phyloP scores from a whole-genome alignment of 2,113 vertebrate species.

The Forbesichthys agassizii region DNA sequence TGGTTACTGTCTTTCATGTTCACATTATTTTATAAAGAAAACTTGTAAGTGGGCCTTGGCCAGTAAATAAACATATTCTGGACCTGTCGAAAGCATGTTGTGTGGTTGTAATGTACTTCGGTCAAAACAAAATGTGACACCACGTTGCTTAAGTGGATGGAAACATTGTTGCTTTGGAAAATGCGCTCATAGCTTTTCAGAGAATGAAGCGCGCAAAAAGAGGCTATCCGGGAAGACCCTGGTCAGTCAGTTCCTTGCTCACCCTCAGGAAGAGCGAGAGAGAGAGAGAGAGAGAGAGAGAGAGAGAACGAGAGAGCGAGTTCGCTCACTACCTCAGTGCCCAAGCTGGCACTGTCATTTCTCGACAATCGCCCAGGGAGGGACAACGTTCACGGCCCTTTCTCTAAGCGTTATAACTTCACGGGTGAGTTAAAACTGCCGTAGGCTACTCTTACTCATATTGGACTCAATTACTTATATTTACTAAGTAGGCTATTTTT shows the following conservation, averaged over 20 bases:
- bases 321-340: background rate
- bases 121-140: no score
- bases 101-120: background rate
- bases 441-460: background rate
- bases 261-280: background rate
- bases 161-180: background rate
- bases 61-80: conserved; percentile 50
- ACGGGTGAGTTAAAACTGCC: conserved; percentile 36
- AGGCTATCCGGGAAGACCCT: conserved; percentile 39
- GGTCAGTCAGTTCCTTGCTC: background rate
- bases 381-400: background rate
- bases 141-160: background rate
- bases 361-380: conserved; percentile 1
- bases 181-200: conserved; percentile 25
- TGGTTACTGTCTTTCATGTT: conserved; percentile 4
- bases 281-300: background rate
- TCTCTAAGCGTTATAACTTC: conserved; percentile 2
- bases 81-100: conserved; percentile 31
- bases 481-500: no score
- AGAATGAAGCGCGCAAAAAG: conserved; percentile 39
- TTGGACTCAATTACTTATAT: no score
- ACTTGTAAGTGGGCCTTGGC: conserved; percentile 41
- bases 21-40: conserved; percentile 21
- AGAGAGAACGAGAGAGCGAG: conserved; percentile 8
- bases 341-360: conserved; percentile 22